These are phyloP conservation scores for Myripristis jacobus DNA, from an alignment of 2,797 vertebrate species.

Conservation along the genomic window DNA sequence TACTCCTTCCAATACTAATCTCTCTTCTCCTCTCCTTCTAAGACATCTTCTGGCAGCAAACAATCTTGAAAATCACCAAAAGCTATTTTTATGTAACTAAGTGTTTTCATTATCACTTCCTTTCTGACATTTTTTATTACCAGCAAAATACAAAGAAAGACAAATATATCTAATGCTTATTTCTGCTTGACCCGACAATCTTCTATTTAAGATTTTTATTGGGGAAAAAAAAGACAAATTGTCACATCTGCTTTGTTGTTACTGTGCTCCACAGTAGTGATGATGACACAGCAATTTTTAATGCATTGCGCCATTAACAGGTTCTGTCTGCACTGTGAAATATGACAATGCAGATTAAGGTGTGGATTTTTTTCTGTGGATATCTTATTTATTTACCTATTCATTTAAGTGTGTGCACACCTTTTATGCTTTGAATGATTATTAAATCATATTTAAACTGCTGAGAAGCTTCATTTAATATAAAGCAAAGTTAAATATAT, in stretches of 20 bases:
- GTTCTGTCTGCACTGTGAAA: constrained; percentile 21
- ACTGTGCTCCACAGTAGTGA: constrained; percentile 51
- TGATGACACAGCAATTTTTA: constrained; percentile 73
- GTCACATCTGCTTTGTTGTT: constrained; percentile 53
- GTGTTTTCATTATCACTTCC: too few relatives aligned
- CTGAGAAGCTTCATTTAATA: too few relatives aligned
- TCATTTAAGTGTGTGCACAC: background rate
- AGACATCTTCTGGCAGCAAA: constrained; percentile 2
- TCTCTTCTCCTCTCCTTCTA: background rate
- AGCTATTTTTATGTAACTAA: constrained; percentile 17
- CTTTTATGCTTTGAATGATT: background rate
- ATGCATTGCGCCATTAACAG: constrained; percentile 48
- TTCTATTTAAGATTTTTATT: background rate
- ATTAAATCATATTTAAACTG: background rate
- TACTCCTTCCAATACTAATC: background rate
- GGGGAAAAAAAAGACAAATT: constrained; percentile 17
- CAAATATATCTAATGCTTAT: constrained; percentile 14
- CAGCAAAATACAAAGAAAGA: constrained; percentile 2
- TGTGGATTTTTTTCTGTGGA: constrained; percentile 15
- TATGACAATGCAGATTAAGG: constrained; percentile 28
- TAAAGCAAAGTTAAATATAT: too few relatives aligned
- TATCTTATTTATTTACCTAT: background rate
- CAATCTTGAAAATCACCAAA: constrained; percentile 14
- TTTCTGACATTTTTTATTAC: too few relatives aligned
- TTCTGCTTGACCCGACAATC: constrained; percentile 12